phyloP scores from a whole-genome alignment of 2,113 vertebrate genomes.

The Vulpes lagopus region DNA sequence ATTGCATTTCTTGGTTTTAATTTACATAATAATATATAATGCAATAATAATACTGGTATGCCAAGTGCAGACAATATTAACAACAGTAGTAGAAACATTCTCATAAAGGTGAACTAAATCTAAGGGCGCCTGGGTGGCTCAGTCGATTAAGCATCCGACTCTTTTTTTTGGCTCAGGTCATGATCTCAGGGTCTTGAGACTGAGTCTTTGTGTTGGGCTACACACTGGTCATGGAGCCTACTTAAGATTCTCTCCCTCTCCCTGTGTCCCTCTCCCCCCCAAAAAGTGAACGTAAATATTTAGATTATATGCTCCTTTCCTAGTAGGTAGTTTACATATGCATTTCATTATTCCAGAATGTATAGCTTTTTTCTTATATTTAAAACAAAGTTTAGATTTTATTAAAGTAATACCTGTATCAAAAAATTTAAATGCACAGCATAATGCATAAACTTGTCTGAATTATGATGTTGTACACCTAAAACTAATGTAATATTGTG shows the following conservation, averaged over 20 bases:
- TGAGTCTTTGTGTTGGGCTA: background rate
- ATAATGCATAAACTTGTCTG: background rate
- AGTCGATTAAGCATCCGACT: too few relatives aligned
- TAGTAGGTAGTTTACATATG: background rate
- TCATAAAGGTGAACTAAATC: background rate
- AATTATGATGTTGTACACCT: background rate
- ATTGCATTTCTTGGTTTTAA: constrained; percentile 11
- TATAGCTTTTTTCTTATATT: background rate
- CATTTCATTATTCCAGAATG: background rate
- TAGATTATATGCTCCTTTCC: background rate
- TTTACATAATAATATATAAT: background rate
- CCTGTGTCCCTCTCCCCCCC: background rate
- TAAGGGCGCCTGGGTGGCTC: too few relatives aligned
- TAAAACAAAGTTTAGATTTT: constrained; percentile 17
- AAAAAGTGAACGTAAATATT: background rate
- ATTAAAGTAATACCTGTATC: background rate
- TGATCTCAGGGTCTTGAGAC: background rate
- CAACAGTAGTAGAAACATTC: background rate
- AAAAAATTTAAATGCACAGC: background rate
- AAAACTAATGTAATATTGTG: background rate
- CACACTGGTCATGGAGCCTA: background rate
- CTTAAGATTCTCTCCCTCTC: background rate
- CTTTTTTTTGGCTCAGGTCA: too few relatives aligned
- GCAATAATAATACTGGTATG: background rate
- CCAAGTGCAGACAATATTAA: background rate